Percentiles rank a stretch among this genome's conserved stretches.
These are phyloP conservation scores for Leptodirus hochenwartii DNA, from an alignment of 2,888 invertebrate species.

Conservation along the genomic window DNA sequence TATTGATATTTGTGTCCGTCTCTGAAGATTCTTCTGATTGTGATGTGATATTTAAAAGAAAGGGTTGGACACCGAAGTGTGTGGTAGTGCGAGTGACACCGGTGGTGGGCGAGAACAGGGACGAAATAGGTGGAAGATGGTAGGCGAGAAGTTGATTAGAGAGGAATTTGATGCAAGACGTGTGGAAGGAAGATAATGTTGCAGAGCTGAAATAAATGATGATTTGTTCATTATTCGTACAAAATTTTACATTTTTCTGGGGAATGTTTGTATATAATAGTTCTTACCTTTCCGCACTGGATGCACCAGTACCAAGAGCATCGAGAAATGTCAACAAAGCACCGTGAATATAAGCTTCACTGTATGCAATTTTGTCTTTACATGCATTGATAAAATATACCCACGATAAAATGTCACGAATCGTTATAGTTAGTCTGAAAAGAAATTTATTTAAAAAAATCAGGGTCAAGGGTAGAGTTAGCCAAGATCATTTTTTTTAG, in stretches of 20 bases:
- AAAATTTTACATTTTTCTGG: too few species aligned
- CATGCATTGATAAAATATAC: constrained; percentile 68
- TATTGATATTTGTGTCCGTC: neutral
- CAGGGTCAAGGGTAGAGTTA: neutral
- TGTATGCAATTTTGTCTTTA: constrained; percentile 26
- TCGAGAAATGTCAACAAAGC: constrained; percentile 83
- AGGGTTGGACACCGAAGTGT: constrained; percentile 58
- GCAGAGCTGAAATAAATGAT: too few species aligned
- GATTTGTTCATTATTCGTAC: too few species aligned
- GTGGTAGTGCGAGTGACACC: constrained; percentile 3
- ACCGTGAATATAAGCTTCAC: constrained; percentile 72
- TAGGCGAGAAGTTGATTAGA: too few species aligned
- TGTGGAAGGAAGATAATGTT: too few species aligned
- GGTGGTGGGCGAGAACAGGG: too few species aligned
- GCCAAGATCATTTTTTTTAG: neutral
- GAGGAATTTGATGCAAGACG: too few species aligned
- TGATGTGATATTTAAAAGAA: constrained; percentile 44
- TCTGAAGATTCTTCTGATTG: constrained; percentile 10
- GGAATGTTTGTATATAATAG: too few species aligned
- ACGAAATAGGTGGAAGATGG: too few species aligned
- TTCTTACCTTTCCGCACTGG: constrained; percentile 47
- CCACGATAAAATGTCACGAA: constrained; percentile 87
- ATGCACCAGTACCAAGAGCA: constrained; percentile 70
- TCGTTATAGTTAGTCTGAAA: constrained; percentile 64
- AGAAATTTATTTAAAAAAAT: constrained; percentile 2